Evolutionary conservation across 2,888 invertebrate species (phyloP).

Genomic region (Monochamus alternatus): DNA sequence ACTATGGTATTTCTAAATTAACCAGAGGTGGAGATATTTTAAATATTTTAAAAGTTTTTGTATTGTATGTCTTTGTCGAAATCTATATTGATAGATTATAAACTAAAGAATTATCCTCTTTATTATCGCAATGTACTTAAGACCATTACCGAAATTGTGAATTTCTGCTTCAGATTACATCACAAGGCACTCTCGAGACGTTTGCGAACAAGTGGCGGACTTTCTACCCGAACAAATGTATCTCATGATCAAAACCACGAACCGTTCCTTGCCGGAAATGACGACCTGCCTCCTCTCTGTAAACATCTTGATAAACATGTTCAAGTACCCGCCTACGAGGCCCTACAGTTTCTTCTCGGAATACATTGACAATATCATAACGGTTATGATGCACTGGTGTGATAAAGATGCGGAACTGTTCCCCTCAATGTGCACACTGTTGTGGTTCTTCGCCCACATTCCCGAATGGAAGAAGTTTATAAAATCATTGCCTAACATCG

Average conservation of each 20-base stretch:
- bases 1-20: too few relatives aligned
- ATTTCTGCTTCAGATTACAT: slow-evolving; percentile 67
- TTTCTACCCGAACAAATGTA: slow-evolving; percentile 68
- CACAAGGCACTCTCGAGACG: slow-evolving; percentile 66
- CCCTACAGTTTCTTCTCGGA: slow-evolving; percentile 77
- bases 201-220: slow-evolving; percentile 65
- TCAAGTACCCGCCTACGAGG: slow-evolving; percentile 76
- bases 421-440: slow-evolving; percentile 77
- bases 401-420: slow-evolving; percentile 79
- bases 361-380: slow-evolving; percentile 76
- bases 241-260: slow-evolving; percentile 67
- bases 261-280: slow-evolving; percentile 77
- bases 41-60: too few relatives aligned
- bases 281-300: slow-evolving; percentile 73
- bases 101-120: too few relatives aligned
- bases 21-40: too few relatives aligned
- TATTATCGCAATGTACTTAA: too few relatives aligned
- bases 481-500: slow-evolving; percentile 58
- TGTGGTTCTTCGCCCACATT: slow-evolving; percentile 79
- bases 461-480: slow-evolving; percentile 70
- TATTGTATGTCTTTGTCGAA: too few relatives aligned
- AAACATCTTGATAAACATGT: slow-evolving; percentile 79
- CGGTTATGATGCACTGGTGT: slow-evolving; percentile 79
- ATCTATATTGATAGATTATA: too few relatives aligned
- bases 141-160: neutral